Base-by-base conservation (phyloP, 2,797 vertebrate species). In the Amblyraja radiata region DNA sequence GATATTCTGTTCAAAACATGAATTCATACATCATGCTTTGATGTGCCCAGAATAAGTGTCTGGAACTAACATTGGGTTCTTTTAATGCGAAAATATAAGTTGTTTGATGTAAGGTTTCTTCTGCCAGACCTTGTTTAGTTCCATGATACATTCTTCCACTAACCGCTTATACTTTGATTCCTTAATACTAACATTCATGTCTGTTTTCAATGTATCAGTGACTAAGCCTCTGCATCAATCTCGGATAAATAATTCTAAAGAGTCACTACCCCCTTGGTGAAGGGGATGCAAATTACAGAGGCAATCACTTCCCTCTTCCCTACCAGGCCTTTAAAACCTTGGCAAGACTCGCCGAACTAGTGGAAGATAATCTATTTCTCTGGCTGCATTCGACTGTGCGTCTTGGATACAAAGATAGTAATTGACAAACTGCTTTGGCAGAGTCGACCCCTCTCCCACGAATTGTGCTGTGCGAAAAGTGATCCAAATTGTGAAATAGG, bases 391-490 rank as follows among this genome's bases (percentile, higher is more conserved):
- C 14, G n/a, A 21, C 63, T 23, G 25, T 61, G 9, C 23, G 28
- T 23, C 25, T 84, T 46, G 18, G 36, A 25, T n/a, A 14, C 58
- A 61, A 61, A 28, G 23, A n/a, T 54, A 83, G 13, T 86, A n/a
- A n/a, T 61, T 7, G 28, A 65, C 13, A 63, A 14, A 6, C n/a
- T 32, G 14, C 61, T 32, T 88, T 14, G 18, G 1, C 14, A 88
- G 61, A 14, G 1, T 1, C n/a, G 14, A 36, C 77, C 10, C 2
- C 25, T 84, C 81, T 65, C 13, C 10, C 6, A 18, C 8, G n/a
- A 88, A 88, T 88, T 65, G n/a, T 88, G 14, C 28, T 88, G 28
- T 63, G 0, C 9, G 25, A 46, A 95, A 96, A 95, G 93, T 73
- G 68, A 86, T 11, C 25, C 83, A 93, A 84, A 77, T 16, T 80